These are phyloP conservation scores for Harpagifer antarcticus DNA, from an alignment of 2,797 vertebrate genomes.

Conservation along the genomic window DNA sequence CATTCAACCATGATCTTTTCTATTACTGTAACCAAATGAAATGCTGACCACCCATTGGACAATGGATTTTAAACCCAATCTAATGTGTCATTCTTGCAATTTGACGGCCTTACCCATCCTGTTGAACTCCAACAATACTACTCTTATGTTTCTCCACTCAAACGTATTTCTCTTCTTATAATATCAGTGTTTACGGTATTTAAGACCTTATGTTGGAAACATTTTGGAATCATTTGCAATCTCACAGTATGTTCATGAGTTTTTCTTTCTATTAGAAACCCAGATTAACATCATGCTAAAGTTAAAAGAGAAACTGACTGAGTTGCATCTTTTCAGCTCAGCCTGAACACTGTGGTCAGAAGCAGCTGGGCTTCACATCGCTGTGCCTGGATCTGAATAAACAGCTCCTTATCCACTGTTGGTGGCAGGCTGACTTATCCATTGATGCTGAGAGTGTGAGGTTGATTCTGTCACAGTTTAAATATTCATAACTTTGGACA, in stretches of 20 bases:
- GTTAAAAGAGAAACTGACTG: conserved; percentile 38
- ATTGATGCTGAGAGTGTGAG: conserved; percentile 69
- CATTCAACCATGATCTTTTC: too few species aligned
- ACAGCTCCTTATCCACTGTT: conserved; percentile 64
- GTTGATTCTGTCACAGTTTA: conserved; percentile 78
- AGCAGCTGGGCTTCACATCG: conserved; percentile 67
- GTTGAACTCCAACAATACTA: background rate
- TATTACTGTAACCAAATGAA: too few species aligned
- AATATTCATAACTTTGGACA: conserved; percentile 84
- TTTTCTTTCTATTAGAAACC: background rate
- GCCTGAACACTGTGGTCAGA: conserved; percentile 27
- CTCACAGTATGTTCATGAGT: background rate
- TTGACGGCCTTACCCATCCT: background rate
- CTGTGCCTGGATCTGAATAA: conserved; percentile 68
- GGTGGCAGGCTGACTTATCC: conserved; percentile 66
- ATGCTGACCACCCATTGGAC: too few species aligned
- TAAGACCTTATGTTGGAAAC: background rate
- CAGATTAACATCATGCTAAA: conserved; percentile 35
- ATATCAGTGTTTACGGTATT: background rate
- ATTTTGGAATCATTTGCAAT: background rate
- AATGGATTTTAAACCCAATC: too few species aligned
- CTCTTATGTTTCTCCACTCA: background rate
- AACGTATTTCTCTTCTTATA: background rate
- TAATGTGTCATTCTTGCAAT: background rate
- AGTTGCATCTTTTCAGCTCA: conserved; percentile 47